Evolutionary conservation across 2,797 vertebrate species (phyloP), one percentile per base, ranked within the genome.

Genomic region (Knipowitschia caucasica): DNA sequence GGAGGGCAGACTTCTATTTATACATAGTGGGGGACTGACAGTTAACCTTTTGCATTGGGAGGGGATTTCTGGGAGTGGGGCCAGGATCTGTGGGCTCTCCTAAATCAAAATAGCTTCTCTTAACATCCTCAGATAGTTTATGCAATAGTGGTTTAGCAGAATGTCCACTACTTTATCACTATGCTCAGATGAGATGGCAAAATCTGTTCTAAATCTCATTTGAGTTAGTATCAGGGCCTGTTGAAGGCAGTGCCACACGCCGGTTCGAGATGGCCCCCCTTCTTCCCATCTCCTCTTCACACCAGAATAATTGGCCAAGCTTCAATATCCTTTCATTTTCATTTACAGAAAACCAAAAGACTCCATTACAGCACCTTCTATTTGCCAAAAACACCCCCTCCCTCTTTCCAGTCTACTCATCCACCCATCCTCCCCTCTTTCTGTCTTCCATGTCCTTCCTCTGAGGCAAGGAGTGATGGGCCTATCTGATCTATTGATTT

Each of bases 1-100:
- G 82, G 71, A 86, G 79, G 78, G 82, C 74, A 81, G 80, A 64
- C 80, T 81, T 84, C 84, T 89, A 86, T 87, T 87, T 88, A 83
- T 85, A 86, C 88, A 78, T 85, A 84, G 86, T 81, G 66, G 86
- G 86, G 85, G 86, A 86, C 82, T 90, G 88, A 89, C 88, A 86
- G 87, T 86, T 88, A 89, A 89, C 86, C 87, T 88, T 90, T 89
- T 81, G 86, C 86, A 83, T 84, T 81, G 80, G 73, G 78, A n/a
- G 78, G 74, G 80, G 62, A 84, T 84, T 77, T 86, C 87, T 85
- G 82, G 87, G 86, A 87, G 63, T 44, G 51, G 62, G 71, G 84
- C 87, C 86, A 89, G 83, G 76, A 64, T 79, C 67, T 78, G 71
- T 59, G 64, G 56, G 78, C 74, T 67, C 38, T 73, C 73, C 68